Evolutionary conservation across 2,888 invertebrate species (phyloP).

Genomic region (Aromia moschata): DNA sequence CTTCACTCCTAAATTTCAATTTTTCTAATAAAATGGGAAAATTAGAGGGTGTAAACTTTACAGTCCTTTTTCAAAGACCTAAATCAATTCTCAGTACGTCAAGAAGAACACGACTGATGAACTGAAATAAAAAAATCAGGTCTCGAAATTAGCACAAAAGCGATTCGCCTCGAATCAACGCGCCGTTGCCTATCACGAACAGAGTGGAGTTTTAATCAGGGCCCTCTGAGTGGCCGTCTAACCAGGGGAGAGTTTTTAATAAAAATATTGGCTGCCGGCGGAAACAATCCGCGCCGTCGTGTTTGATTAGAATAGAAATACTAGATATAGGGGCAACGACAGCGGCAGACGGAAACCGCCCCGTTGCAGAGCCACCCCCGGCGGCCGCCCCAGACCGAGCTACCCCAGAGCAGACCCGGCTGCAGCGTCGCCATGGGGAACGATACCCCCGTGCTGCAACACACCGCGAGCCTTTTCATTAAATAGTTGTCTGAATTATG

Average conservation of each 20-base stretch:
- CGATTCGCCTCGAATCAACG: no score
- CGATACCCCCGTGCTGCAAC: constrained; percentile 55
- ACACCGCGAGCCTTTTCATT: constrained; percentile 60
- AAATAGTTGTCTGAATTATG: constrained; percentile 57
- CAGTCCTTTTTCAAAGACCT: no score
- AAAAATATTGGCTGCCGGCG: constrained; percentile 26
- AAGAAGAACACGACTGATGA: no score
- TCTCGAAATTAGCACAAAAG: no score
- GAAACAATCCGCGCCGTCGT: constrained; percentile 21
- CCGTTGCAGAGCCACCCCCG: constrained; percentile 46
- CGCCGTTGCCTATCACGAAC: no score
- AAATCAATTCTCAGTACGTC: no score
- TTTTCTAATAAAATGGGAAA: no score
- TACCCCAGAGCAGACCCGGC: constrained; percentile 48
- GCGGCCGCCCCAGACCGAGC: constrained; percentile 26
- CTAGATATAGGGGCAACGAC: constrained; percentile 24
- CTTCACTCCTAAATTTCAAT: no score
- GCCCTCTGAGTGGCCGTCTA: constrained; percentile 8
- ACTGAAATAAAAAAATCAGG: no score
- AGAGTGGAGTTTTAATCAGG: constrained; percentile 1
- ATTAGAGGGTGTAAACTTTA: no score
- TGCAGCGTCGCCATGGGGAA: constrained; percentile 61
- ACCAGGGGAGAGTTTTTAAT: constrained; percentile 19
- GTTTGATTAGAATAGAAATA: constrained; percentile 33
- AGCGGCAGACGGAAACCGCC: constrained; percentile 35